Conservation (phyloP, 1,140 invertebrate species). For the Helicoverpa zea region DNA sequence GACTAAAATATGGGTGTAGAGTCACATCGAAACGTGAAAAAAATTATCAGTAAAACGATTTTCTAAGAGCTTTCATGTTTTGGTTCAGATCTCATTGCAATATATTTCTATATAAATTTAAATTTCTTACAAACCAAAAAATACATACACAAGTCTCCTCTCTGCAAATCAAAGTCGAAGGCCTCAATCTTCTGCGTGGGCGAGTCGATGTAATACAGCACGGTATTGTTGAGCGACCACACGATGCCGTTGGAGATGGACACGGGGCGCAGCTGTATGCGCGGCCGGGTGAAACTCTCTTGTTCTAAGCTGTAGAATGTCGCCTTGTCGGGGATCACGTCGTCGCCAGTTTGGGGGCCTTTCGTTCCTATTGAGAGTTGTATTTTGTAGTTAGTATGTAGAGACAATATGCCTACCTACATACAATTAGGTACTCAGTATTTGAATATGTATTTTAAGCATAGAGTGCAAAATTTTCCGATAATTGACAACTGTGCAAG, state of each 20-base stretch:
- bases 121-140: background rate
- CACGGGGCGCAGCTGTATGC: conserved; percentile 75
- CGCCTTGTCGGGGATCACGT: conserved; percentile 68
- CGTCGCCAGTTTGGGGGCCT: conserved; percentile 71
- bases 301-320: conserved; percentile 71
- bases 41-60: too few species aligned
- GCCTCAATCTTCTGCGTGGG: conserved; percentile 87
- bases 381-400: too few species aligned
- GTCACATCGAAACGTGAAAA: too few species aligned
- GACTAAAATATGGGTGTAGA: too few species aligned
- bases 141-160: conserved; percentile 88
- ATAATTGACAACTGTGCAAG: too few species aligned
- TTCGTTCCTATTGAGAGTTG: conserved; percentile 66
- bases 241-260: conserved; percentile 91
- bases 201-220: conserved; percentile 91
- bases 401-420: too few species aligned
- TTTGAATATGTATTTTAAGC: too few species aligned
- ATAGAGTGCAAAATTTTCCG: too few species aligned
- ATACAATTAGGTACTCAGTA: too few species aligned
- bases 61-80: background rate
- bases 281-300: conserved; percentile 55
- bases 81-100: too few species aligned
- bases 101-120: too few species aligned
- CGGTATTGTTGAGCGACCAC: conserved; percentile 90
- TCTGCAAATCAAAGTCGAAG: conserved; percentile 89